These are phyloP conservation scores for Punctoribates punctum DNA, from an alignment of 2,888 invertebrate species.

Conservation along the genomic window DNA sequence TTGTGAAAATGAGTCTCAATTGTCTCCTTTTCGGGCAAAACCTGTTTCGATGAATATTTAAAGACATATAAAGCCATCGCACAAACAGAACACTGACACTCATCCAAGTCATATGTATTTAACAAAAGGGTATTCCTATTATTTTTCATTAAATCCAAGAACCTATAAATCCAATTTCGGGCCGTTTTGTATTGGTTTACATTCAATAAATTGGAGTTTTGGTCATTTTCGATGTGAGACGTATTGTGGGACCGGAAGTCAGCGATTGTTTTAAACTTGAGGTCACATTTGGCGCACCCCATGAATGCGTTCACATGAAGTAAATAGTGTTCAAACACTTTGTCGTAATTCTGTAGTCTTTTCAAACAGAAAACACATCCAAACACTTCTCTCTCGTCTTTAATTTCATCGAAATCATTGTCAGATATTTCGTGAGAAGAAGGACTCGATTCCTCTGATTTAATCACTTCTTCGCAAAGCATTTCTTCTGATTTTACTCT, in stretches of 20 bases:
- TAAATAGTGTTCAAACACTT: slow-evolving; percentile 15
- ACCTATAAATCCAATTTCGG: slow-evolving; percentile 8
- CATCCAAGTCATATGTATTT: background rate
- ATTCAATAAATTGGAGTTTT: background rate
- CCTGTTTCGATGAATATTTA: background rate
- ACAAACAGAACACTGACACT: slow-evolving; percentile 7
- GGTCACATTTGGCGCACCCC: background rate
- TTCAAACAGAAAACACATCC: slow-evolving; percentile 22
- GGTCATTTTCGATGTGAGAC: background rate
- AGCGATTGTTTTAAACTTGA: background rate
- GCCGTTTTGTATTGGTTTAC: slow-evolving; percentile 2
- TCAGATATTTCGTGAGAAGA: background rate
- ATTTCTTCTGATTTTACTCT: no score
- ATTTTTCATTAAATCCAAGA: background rate
- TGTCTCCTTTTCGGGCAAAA: background rate
- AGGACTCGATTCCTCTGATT: background rate
- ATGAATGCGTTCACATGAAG: background rate
- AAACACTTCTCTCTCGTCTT: background rate
- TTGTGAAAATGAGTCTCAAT: slow-evolving; percentile 16
- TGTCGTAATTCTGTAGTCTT: background rate
- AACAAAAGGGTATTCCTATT: no score
- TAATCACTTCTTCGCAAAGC: background rate
- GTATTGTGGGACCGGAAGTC: slow-evolving; percentile 1
- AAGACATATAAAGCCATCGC: background rate
- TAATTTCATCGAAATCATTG: background rate